Evolutionary conservation across 2,113 vertebrate genomes (phyloP).

Genomic region (Lynx canadensis): DNA sequence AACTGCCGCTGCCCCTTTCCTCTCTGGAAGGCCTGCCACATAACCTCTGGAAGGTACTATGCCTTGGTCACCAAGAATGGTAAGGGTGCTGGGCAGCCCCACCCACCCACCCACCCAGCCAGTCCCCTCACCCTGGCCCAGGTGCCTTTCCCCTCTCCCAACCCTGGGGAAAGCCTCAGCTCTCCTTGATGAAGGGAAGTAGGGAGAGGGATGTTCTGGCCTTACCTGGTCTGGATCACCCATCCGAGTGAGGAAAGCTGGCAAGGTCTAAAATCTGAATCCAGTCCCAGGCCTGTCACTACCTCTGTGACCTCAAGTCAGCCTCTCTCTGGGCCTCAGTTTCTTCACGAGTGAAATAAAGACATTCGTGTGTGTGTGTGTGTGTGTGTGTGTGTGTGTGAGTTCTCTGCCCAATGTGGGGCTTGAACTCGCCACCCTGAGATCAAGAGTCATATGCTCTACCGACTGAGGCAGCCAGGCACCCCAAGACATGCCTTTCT

Average conservation of each 20-base stretch:
- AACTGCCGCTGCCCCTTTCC: too few species aligned
- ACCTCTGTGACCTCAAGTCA: neutral
- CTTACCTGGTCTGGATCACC: neutral
- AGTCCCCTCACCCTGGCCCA: neutral
- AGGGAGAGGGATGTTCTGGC: neutral
- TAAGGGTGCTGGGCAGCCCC: neutral
- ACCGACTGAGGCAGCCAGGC: neutral
- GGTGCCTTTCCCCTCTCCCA: neutral
- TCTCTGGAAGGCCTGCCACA: neutral
- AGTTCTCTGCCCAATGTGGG: neutral
- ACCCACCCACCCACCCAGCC: too few species aligned
- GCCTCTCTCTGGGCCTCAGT: neutral
- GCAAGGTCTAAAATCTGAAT: neutral
- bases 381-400: neutral
- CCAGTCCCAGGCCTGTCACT: neutral
- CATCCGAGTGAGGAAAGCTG: neutral
- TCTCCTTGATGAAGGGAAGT: neutral
- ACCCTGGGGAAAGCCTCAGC: neutral
- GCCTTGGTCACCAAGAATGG: neutral
- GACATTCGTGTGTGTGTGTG: too few species aligned
- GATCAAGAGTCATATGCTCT: neutral
- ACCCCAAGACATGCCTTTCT: neutral
- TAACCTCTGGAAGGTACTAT: neutral
- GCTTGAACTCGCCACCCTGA: neutral
- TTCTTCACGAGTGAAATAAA: slow-evolving; percentile 26